Evolutionary conservation across 2,888 invertebrate species (phyloP).

Genomic region (Tethea ocularis): DNA sequence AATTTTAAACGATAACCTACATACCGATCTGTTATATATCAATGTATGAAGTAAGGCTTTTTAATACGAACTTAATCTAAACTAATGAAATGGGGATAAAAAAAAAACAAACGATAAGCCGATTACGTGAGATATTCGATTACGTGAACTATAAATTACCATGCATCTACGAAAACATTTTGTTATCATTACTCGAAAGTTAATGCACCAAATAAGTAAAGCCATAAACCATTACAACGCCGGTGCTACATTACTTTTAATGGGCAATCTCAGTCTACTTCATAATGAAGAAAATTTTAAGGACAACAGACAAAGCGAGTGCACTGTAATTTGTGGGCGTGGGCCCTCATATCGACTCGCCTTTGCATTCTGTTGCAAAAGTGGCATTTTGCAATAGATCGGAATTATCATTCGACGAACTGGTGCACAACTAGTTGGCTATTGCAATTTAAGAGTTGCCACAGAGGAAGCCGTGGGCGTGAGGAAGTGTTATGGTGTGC

Average conservation of each 20-base stretch:
- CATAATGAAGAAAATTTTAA: slow-evolving; percentile 44
- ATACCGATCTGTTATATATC: neutral
- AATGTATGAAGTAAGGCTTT: too few species aligned
- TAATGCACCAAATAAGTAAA: neutral
- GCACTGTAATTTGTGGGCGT: slow-evolving; percentile 74
- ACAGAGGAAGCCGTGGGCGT: slow-evolving; percentile 69
- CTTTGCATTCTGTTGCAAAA: slow-evolving; percentile 75
- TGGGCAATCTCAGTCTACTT: slow-evolving; percentile 22
- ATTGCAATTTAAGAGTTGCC: slow-evolving; percentile 61
- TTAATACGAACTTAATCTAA: neutral
- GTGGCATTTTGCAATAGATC: slow-evolving; percentile 71
- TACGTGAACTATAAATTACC: neutral
- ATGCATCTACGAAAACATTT: neutral
- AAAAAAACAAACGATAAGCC: too few species aligned
- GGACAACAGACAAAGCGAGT: slow-evolving; percentile 65
- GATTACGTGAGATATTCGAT: neutral
- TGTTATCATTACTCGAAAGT: neutral
- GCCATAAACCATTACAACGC: neutral
- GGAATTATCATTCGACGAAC: slow-evolving; percentile 81
- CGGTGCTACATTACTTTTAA: slow-evolving; percentile 1
- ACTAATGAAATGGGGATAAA: neutral
- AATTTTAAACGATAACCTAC: neutral
- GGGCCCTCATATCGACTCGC: slow-evolving; percentile 67
- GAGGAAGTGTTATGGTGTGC: slow-evolving; percentile 68
- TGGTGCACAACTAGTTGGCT: slow-evolving; percentile 73